Percentiles rank a stretch among this genome's conserved stretches.
Conservation (phyloP, 2,888 invertebrate genomes). For the Cephus nigrinus region DNA sequence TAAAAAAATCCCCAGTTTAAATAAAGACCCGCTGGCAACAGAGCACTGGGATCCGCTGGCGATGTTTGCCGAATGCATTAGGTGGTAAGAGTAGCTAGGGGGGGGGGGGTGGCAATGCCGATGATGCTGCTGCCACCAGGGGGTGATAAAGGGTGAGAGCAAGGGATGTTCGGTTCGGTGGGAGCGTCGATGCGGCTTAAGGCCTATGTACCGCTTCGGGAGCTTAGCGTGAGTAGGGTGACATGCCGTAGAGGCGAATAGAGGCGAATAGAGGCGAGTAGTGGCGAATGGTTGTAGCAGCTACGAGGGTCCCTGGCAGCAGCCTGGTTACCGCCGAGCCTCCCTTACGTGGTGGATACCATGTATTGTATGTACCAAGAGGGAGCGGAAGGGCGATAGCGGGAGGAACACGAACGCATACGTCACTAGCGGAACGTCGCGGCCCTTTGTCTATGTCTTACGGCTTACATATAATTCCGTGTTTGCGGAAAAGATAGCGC, state of each 20-base stretch:
- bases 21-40: conserved; percentile 53
- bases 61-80: conserved; percentile 64
- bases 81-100: conserved; percentile 41
- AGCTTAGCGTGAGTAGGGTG: conserved; percentile 44
- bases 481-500: conserved; percentile 70
- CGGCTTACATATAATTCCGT: conserved; percentile 75
- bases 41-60: conserved; percentile 35
- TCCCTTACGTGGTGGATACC: no score
- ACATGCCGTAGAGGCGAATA: neutral
- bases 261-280: no score
- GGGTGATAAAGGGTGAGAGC: conserved; percentile 11
- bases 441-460: conserved; percentile 68
- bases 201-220: conserved; percentile 54
- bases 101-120: conserved; percentile 10
- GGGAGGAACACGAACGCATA: conserved; percentile 11
- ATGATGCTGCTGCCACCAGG: conserved; percentile 8
- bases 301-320: no score
- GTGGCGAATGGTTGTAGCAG: no score
- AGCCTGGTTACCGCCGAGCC: no score
- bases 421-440: conserved; percentile 27
- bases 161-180: conserved; percentile 22
- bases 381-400: neutral
- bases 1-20: conserved; percentile 57
- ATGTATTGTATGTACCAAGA: neutral
- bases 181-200: conserved; percentile 60